Conservation (phyloP, 2,797 vertebrate genomes). For the Aselliscus stoliczkanus region DNA sequence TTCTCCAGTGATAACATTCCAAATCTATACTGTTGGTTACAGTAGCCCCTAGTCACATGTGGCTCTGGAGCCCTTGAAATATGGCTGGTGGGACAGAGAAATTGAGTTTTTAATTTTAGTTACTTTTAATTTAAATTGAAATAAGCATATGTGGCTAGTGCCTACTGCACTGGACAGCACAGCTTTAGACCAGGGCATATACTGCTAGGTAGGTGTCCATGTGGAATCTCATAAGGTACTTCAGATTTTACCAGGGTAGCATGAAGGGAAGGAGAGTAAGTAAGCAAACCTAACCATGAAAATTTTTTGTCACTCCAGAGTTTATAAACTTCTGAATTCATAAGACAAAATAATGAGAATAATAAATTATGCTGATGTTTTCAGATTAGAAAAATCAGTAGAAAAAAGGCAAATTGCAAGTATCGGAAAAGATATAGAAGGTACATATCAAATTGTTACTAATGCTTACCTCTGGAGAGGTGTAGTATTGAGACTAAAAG, state of each 20-base stretch:
- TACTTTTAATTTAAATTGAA: slow-evolving; percentile 6
- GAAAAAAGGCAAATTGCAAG: not conserved
- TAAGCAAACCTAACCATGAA: not conserved
- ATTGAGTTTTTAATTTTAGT: not conserved
- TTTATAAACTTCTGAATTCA: not conserved
- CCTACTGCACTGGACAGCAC: not conserved
- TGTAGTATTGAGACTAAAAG: not conserved
- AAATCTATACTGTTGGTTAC: not conserved
- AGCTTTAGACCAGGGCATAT: not conserved
- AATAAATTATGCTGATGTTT: not conserved
- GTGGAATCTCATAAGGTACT: not conserved
- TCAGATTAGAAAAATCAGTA: not conserved
- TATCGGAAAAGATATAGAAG: not conserved
- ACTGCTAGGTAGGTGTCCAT: not conserved
- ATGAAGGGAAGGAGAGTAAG: not conserved
- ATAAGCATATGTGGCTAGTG: not conserved
- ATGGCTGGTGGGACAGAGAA: not conserved
- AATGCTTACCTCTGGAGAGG: not conserved
- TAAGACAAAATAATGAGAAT: not conserved
- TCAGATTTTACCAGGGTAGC: not conserved
- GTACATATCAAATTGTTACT: not conserved
- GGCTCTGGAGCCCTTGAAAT: not conserved
- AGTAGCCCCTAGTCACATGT: not conserved
- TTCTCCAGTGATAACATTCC: not conserved
- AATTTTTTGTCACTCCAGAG: not conserved